A percentile compares a stretch with the other conserved stretches of the same genome.
Evolutionary conservation across 1,140 invertebrate genomes (phyloP).

Genomic region (Drosophila equinoxialis): DNA sequence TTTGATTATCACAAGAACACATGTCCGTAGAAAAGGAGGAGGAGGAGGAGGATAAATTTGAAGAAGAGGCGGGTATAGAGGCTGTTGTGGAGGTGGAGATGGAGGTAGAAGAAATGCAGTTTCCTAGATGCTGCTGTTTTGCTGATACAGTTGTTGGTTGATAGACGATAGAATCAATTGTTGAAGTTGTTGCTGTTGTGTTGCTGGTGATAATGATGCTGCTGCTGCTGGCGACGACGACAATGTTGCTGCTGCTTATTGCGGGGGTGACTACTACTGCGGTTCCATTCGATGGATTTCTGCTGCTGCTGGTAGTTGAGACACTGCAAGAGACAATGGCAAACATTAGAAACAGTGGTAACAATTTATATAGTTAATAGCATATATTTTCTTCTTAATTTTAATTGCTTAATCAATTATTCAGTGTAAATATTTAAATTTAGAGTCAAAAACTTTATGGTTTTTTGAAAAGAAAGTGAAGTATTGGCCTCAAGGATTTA

Average conservation of each 20-base stretch:
- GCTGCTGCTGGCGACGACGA: slow-evolving; percentile 33
- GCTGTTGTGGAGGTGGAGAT: slow-evolving; percentile 12
- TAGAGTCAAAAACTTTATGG: no score
- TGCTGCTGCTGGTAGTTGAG: slow-evolving; percentile 58
- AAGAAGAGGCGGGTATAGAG: neutral
- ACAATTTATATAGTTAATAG: no score
- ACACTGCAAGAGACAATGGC: slow-evolving; percentile 39
- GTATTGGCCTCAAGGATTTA: no score
- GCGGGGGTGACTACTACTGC: slow-evolving; percentile 36
- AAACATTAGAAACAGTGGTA: slow-evolving; percentile 27
- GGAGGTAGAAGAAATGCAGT: slow-evolving; percentile 2
- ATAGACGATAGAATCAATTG: slow-evolving; percentile 12
- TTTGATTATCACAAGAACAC: slow-evolving; percentile 53
- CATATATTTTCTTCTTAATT: no score
- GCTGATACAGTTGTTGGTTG: slow-evolving; percentile 17
- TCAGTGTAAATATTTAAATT: no score
- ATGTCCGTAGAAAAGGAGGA: slow-evolving; percentile 30
- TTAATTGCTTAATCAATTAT: no score
- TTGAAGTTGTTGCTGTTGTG: slow-evolving; percentile 17
- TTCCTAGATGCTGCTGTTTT: slow-evolving; percentile 17
- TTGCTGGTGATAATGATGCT: slow-evolving; percentile 28
- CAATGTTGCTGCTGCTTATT: slow-evolving; percentile 39
- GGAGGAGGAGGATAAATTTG: slow-evolving; percentile 8
- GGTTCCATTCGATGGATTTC: slow-evolving; percentile 41
- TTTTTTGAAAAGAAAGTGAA: no score